Conservation (phyloP, 1,140 invertebrate species). For the Leguminivora glycinivorella region DNA sequence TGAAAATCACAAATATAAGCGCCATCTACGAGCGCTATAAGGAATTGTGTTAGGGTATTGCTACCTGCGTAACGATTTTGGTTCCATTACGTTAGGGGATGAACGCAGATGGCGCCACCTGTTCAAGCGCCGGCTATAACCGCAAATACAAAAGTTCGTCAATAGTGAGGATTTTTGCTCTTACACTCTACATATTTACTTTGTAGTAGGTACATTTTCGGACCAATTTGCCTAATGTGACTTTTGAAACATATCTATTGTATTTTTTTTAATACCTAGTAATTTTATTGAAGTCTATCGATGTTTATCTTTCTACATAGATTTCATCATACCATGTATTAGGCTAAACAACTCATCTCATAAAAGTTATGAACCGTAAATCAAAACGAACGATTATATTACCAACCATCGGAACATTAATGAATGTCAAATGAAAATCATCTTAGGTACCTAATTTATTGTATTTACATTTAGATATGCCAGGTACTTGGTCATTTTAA, state of each 20-base stretch:
- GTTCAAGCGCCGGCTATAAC: neutral
- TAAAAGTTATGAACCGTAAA: neutral
- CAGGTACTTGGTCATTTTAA: no score
- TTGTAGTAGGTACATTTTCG: no score
- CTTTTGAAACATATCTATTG: no score
- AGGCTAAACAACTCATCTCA: no score
- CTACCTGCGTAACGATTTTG: conserved; percentile 45
- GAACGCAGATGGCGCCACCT: conserved; percentile 44
- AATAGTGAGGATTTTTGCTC: no score
- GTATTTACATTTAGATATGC: no score
- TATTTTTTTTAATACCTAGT: no score
- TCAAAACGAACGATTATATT: neutral
- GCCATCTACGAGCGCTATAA: neutral
- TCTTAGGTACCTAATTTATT: neutral
- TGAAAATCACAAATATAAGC: neutral
- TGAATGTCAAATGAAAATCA: neutral
- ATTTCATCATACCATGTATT: neutral
- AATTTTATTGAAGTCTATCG: no score
- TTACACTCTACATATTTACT: no score
- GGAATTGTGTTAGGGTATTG: conserved; percentile 32
- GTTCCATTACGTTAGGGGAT: conserved; percentile 44
- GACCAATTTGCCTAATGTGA: no score
- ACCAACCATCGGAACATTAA: neutral
- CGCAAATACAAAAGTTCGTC: no score
- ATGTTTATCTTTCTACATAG: no score